Evolutionary conservation across 2,888 invertebrate genomes (phyloP), one percentile per base, ranked within the genome.

Genomic region (Drosophila parthenogenetica): DNA sequence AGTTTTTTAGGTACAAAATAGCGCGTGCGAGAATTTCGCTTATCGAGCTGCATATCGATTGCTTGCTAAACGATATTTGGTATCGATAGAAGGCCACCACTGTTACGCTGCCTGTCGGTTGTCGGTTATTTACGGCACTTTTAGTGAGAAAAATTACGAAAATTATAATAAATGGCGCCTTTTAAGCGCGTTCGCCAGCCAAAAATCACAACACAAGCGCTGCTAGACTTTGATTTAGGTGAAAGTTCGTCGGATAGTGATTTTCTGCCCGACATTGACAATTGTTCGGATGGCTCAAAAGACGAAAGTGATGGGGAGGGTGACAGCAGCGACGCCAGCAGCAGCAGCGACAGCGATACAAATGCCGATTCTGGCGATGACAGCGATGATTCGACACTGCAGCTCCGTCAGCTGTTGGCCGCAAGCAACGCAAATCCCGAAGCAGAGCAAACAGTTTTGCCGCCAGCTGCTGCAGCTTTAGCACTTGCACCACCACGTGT

Each of bases 191-290:
- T 97, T 96, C 69, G 96, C 95, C 65, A 95, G 94, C 90, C 91
- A 11, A 92, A 92, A 79, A 90, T 92, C 89, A 94, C 95, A 8
- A 94, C 95, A 43, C 95, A 96, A 73, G 95, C 96, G 7, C 93
- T 97, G 62, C 92, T 97, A 54, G 96, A 97, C 91, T 96, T 97
- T 85, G 97, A 97, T 93, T 93, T 97, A 67, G 98, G 96, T 39
- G 97, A 96, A 66, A 98, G 98, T 90, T 97, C 97, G 0, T 98
- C 98, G 91, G 98, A 98, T 92, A 98, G 98, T 68, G 98, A 98
- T 93, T 98, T 98, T 92, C 95, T 98, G 59, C 97, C 97, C 66
- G 97, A 97, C 48, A 75, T 75, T 91, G 97, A 97, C 91, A 96
- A 96, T 89, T 94, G 90, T 70, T 92, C 89, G 0, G 91, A 91